Evolutionary conservation across 2,113 vertebrate genomes (phyloP), one percentile per base, ranked within the genome.

Genomic region (Strix aluco): DNA sequence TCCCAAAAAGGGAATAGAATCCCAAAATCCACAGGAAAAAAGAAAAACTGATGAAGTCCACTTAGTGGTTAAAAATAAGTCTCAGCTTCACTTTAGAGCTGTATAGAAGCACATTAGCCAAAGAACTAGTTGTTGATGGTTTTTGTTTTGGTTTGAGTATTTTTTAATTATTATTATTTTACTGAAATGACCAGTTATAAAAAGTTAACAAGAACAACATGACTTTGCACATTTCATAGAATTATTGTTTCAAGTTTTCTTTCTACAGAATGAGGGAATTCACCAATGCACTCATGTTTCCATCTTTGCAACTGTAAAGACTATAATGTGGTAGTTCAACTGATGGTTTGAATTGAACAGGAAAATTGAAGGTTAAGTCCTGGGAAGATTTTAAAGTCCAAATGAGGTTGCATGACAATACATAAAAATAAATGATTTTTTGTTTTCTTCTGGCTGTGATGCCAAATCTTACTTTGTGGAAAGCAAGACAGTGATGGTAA

Each of bases 121-220:
- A 27, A 80, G 11, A 49, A 8, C 0, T 73, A 11, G 4, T 57
- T 6, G 0, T 22, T n/a, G 6, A 9, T 40, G 4, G 1, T 47
- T 46, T 36, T 44, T 46, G 9, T 1, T 88, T 73, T 46, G 5
- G 4, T 71, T 75, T 67, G 12, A 46, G 2, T 3, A 46, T 16
- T 74, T 86, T 63, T 4, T 1, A 46, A 27, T 44, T 44, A 12
- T 52, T 59, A 34, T 38, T 73, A 46, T 75, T 61, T 52, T 36
- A 44, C 12, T 73, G 34, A 83, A 92, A 57, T 62, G 0, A 46
- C 65, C 4, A 54, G 3, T 20, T 57, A 19, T 57, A 22, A 77
- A 80, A 30, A 58, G 3, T 22, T 72, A 69, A 47, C 5, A 36
- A 30, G 10, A 75, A 34, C 4, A 54, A 47, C 8, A 65, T 58